Percentiles rank a stretch among this genome's conserved stretches.
These are phyloP conservation scores for Ctenomys sociabilis DNA, from an alignment of 2,113 vertebrate genomes.

Conservation along the genomic window DNA sequence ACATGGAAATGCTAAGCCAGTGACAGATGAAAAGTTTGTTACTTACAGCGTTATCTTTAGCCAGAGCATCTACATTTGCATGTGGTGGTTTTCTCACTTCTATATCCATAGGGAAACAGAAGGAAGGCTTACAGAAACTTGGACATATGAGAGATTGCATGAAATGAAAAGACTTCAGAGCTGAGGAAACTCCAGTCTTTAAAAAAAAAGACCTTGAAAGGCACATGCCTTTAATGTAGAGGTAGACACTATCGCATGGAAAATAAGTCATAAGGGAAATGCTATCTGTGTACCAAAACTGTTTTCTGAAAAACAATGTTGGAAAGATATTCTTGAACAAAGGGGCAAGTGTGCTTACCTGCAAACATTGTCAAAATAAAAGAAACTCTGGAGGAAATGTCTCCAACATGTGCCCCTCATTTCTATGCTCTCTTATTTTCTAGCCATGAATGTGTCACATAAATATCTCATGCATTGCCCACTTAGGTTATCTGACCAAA, in stretches of 20 bases:
- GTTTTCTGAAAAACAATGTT: not conserved
- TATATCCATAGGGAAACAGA: not conserved
- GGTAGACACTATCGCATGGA: not conserved
- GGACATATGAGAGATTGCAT: not conserved
- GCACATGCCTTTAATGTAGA: not conserved
- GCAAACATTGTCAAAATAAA: not conserved
- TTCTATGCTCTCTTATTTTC: not conserved
- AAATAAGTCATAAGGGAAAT: not conserved
- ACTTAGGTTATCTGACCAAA: not conserved
- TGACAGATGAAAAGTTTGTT: not conserved
- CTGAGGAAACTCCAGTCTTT: not conserved
- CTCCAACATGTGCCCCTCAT: accelerated
- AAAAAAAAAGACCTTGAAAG: not conserved
- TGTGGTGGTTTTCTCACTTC: not conserved
- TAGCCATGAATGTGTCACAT: not conserved
- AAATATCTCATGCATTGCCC: no score
- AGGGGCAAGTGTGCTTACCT: not conserved
- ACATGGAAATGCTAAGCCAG: not conserved
- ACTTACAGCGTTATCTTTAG: not conserved
- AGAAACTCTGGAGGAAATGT: not conserved
- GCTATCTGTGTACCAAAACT: not conserved
- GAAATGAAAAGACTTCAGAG: not conserved
- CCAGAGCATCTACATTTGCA: not conserved
- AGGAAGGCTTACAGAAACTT: not conserved
- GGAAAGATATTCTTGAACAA: not conserved